Percentiles rank a stretch among this genome's conserved stretches.
Evolutionary conservation across 1,140 invertebrate species (phyloP).

Genomic region (Euura saliciscinereae): DNA sequence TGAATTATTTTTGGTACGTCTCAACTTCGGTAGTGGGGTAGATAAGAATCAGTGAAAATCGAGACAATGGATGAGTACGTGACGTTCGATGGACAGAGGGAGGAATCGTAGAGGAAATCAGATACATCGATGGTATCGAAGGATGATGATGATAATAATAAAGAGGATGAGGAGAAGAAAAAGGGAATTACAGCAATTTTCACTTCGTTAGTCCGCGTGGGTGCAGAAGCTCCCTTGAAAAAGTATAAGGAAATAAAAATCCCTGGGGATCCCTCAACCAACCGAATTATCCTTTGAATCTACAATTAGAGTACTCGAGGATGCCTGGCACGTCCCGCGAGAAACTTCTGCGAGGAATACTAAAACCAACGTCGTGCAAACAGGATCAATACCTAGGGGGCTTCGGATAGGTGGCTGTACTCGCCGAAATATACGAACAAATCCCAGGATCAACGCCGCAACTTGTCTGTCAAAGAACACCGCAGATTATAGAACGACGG

Average conservation of each 20-base stretch:
- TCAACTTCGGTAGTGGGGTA: too few species aligned
- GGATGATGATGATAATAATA: too few species aligned
- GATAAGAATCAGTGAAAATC: neutral
- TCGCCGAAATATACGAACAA: neutral
- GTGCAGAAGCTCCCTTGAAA: neutral
- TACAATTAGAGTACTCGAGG: neutral
- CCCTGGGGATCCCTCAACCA: neutral
- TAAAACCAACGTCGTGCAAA: neutral
- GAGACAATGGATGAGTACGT: neutral
- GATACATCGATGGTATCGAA: neutral
- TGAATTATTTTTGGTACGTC: too few species aligned
- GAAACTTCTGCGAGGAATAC: neutral
- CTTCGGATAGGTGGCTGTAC: neutral
- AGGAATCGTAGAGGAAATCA: neutral
- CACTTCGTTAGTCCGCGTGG: neutral
- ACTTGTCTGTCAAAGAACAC: neutral
- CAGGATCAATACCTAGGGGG: constrained; percentile 5
- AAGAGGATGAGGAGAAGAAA: neutral
- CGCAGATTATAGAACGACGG: too few species aligned
- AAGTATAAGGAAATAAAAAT: neutral
- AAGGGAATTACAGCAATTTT: neutral
- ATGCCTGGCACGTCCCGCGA: neutral
- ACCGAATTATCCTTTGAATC: constrained; percentile 7
- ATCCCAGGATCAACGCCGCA: neutral
- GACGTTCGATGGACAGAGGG: too few species aligned